Percentiles rank a stretch among this genome's conserved stretches.
Evolutionary conservation across 30 jellyfish, hydroid and myxozoan genomes (phyloP).

Genomic region (Hydractinia echinata): DNA sequence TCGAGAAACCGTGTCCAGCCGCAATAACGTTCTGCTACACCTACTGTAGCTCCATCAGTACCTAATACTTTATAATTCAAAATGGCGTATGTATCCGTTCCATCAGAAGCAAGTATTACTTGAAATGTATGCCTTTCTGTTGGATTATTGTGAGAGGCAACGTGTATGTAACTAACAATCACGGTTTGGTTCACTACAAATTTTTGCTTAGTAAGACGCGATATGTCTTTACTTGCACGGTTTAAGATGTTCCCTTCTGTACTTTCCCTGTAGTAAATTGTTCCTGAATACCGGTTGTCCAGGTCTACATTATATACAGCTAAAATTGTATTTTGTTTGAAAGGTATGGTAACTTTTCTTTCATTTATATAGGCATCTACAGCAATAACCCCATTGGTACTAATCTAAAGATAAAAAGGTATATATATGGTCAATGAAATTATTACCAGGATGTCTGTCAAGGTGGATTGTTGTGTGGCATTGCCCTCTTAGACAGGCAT

Average conservation of each 20-base stretch:
- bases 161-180: background rate
- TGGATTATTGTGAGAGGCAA: background rate
- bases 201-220: background rate
- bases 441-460: too few relatives aligned
- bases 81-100: conserved; percentile 9
- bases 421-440: too few relatives aligned
- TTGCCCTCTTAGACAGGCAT: too few relatives aligned
- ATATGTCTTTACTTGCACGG: background rate
- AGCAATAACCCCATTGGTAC: too few relatives aligned
- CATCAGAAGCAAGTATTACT: conserved; percentile 23
- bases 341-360: too few relatives aligned
- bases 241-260: background rate
- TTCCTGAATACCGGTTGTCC: background rate
- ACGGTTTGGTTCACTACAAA: background rate
- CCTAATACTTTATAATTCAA: conserved; percentile 17
- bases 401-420: too few relatives aligned
- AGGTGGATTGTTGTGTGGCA: too few relatives aligned
- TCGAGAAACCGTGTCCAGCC: background rate
- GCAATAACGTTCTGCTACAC: background rate
- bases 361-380: too few relatives aligned
- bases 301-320: conserved; percentile 9
- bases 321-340: background rate
- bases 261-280: background rate
- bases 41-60: background rate
- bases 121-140: conserved; percentile 13